Evolutionary conservation across 2,888 invertebrate species (phyloP), one percentile per base, ranked within the genome.

Genomic region (Sinelater perroti): DNA sequence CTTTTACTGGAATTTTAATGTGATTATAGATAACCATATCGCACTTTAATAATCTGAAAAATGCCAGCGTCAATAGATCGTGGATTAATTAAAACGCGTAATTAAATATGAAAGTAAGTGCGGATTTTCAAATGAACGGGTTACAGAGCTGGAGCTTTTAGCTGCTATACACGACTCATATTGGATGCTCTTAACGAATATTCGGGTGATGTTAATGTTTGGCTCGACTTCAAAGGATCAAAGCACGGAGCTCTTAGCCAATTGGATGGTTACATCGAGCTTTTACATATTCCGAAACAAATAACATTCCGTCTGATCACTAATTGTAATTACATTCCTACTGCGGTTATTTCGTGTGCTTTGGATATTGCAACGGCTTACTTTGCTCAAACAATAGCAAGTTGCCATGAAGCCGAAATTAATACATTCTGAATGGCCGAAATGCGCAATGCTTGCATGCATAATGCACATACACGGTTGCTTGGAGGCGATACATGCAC

Each of bases 171-270:
- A 67, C 63, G 62, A 55, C 56, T 62, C 62, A 64, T 63, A 67
- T 65, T 70, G 70, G 70, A 72, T 72, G 71, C 72, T 71, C 70
- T 72, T 71, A 72, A 69, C 72, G 67, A 67, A 71, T 70, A 67
- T 68, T 64, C 58, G 56, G 59, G 67, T 67, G 68, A 69, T 67
- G 69, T 65, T 65, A 62, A 63, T 67, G 68, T 70, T 69, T 60
- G 63, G 61, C 42, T 55, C 63, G 60, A 68, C 70, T 69, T 73
- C 71, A 72, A 73, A 72, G 70, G 71, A 72, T 72, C 71, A 73
- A 73, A 73, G 72, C 67, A 56, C 40, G 44, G 52, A 63, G 72
- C 73, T 73, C 73, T 73, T 72, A 72, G 70, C 72, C 73, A 72
- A 73, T 73, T 72, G 72, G 69, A 70, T 68, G 65, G 67, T 46